Base-by-base conservation (phyloP, 2,888 invertebrate species). In the Cerceris rybyensis region DNA sequence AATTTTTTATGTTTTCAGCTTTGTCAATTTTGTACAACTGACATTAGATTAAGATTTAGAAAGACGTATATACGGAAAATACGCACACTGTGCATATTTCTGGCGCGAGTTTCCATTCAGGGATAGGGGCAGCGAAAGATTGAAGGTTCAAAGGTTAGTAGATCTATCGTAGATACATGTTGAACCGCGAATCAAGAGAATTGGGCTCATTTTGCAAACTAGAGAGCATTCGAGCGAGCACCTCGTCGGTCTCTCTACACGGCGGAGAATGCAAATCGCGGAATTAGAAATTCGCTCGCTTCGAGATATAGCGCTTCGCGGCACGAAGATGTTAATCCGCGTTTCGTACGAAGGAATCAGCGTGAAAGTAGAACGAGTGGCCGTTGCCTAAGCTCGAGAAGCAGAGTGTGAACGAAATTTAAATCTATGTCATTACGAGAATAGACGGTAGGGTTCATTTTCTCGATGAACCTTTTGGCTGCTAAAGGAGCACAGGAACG, bases 401-500 rank as follows among this genome's bases (percentile, higher is more conserved):
- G 77, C 83, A 83, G 82, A 83, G 83, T 80, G 83, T 75, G 82
- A 82, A 82, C 52, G 58, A 80, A 80, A 76, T 82, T 78, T 59
- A 28, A 63, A 73, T 42, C 59, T 17, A 67, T 72, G 49, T 28
- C 58, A 41, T 57, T 54, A 43, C 55, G 39, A 46, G 39, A 50
- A 59, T 73, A 11, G 46, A 4, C 46, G 11, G 8, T 46, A 46
- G 14, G 7, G 8, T 8, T 7, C 54, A 8, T 13, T 54, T 7
- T n/a, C 28, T 28, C 28, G 28, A 28, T 28, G 28, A 28, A 28
- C 28, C 28, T 28, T 28, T 28, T 28, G 2, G 28, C 28, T 28
- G 28, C 28, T 2, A 28, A 28, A 28, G 28, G 28, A 2, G 28
- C 28, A 28, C 28, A 28, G 2, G 28, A 1, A 28, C 28, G 28